phyloP scores from a whole-genome alignment of 2,113 vertebrate genomes.

The Trematocara stigmaticum region DNA sequence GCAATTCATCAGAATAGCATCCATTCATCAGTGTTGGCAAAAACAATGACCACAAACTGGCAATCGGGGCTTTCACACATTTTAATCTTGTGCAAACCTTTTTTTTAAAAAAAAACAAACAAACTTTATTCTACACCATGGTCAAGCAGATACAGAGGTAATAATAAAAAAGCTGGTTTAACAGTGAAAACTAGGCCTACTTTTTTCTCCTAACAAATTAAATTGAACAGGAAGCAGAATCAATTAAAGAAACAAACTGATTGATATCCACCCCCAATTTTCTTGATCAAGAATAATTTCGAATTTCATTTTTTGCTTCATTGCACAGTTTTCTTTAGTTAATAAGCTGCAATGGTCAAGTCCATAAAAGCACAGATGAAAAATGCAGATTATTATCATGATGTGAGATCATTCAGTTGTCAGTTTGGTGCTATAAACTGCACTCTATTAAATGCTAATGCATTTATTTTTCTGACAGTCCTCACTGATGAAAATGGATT shows the following conservation, averaged over 20 bases:
- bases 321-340: not conserved
- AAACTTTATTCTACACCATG: not conserved
- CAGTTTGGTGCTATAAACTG: not conserved
- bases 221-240: not conserved
- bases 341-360: not conserved
- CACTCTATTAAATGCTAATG: not conserved
- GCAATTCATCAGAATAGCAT: not conserved
- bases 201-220: not conserved
- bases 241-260: not conserved
- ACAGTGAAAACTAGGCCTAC: not conserved
- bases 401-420: not conserved
- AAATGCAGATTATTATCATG: not conserved
- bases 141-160: not conserved
- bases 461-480: not conserved
- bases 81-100: not conserved
- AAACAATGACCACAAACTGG: not conserved
- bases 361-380: not conserved
- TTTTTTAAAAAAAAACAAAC: too few relatives aligned
- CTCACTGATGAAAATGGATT: not conserved
- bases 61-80: not conserved
- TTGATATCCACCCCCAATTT: not conserved
- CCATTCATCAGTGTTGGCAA: not conserved
- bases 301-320: not conserved
- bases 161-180: not conserved
- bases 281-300: not conserved